A percentile compares a stretch with the other conserved stretches of the same genome.
phyloP scores from a whole-genome alignment of 2,888 invertebrate species.

The Branchellion lobata region DNA sequence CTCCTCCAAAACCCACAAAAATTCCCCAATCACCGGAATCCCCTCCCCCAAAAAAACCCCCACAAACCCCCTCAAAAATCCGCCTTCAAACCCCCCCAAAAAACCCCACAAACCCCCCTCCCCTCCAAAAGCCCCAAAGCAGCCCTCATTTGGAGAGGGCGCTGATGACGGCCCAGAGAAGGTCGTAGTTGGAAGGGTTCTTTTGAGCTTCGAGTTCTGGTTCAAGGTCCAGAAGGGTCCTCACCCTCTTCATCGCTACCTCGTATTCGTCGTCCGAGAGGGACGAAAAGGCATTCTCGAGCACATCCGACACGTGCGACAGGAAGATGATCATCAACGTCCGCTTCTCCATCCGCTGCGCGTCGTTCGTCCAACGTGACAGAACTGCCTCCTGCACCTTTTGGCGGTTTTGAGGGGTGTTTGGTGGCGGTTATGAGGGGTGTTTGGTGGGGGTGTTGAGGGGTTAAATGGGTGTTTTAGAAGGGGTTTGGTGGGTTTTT shows the following conservation, averaged over 20 bases:
- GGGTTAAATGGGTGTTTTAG: no score
- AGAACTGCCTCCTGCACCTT: slow-evolving; percentile 88
- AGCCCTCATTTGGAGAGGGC: slow-evolving; percentile 94
- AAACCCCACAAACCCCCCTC: no score
- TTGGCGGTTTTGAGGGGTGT: background rate
- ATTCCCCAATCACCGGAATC: no score
- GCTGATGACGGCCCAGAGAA: slow-evolving; percentile 98
- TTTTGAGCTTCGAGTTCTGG: slow-evolving; percentile 93
- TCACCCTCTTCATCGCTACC: slow-evolving; percentile 92
- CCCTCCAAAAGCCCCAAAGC: no score
- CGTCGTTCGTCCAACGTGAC: slow-evolving; percentile 90
- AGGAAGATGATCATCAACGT: slow-evolving; percentile 88
- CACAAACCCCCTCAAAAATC: no score
- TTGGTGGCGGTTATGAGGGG: no score
- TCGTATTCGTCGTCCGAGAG: slow-evolving; percentile 93
- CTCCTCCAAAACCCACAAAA: no score
- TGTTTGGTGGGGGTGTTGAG: background rate
- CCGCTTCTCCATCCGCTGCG: slow-evolving; percentile 93
- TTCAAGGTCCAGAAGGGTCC: slow-evolving; percentile 91
- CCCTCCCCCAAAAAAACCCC: no score
- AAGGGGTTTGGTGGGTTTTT: no score
- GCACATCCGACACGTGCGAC: slow-evolving; percentile 95
- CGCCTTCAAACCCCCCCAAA: no score
- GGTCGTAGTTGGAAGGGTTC: slow-evolving; percentile 68
- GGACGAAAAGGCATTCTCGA: slow-evolving; percentile 98